These are phyloP conservation scores for Bimastos eiseni DNA, from an alignment of 2,888 invertebrate species.

Conservation along the genomic window DNA sequence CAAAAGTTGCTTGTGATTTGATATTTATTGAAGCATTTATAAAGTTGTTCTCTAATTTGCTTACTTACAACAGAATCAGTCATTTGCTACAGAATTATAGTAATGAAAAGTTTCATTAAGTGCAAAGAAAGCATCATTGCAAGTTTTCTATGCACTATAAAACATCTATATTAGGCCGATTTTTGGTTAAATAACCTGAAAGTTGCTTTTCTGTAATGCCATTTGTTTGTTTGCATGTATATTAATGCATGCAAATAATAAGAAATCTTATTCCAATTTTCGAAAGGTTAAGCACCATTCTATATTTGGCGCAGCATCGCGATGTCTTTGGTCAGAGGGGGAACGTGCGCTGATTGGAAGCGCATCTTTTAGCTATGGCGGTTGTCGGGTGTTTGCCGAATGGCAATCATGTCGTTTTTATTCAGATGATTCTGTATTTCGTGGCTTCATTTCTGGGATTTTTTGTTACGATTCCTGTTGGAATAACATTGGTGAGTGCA, in stretches of 20 bases:
- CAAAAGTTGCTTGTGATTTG: not conserved
- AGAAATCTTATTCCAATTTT: not conserved
- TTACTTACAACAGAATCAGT: not conserved
- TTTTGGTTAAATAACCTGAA: not conserved
- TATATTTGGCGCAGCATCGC: not conserved
- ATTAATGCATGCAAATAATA: not conserved
- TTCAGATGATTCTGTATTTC: constrained; percentile 37
- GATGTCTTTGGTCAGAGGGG: not conserved
- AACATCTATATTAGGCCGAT: not conserved
- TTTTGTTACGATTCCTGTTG: constrained; percentile 41
- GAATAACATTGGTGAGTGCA: constrained; percentile 42
- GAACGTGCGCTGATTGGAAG: not conserved
- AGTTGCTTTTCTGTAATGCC: not conserved
- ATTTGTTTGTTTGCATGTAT: not conserved
- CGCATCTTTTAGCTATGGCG: not conserved
- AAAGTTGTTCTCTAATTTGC: not conserved
- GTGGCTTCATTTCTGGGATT: constrained; percentile 38
- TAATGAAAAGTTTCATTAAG: not conserved
- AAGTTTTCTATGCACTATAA: no score
- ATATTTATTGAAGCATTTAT: not conserved
- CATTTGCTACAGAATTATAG: not conserved
- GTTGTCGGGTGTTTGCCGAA: constrained; percentile 34
- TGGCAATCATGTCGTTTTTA: constrained; percentile 26
- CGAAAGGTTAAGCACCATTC: not conserved
- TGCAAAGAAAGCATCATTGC: no score